Evolutionary conservation across 2,113 vertebrate genomes (phyloP), one percentile per base, ranked within the genome.

Genomic region (Marcusenius ussheri): DNA sequence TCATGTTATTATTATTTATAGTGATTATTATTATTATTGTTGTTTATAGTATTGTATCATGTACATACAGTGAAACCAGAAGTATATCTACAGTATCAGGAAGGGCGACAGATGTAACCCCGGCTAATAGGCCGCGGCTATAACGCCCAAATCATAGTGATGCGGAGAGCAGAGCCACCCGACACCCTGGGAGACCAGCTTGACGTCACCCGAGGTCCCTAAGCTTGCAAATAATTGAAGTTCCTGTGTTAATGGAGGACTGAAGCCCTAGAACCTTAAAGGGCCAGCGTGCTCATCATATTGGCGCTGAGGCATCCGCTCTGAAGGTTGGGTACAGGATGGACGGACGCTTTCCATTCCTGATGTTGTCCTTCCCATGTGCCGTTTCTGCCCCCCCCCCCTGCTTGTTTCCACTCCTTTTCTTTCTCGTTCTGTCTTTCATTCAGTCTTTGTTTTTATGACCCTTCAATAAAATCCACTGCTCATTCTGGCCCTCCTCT

Each of bases 381-480:
- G 62, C n/a, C 7, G 9, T 66, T 10, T 27, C 10, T 13, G 24
- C 27, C 62, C 62, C n/a, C n/a, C 27, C 62, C 62, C n/a, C n/a
- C n/a, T 62, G 19, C 74, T 88, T n/a, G n/a, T 35, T 19, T 19
- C 85, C 74, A 77, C 87, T 31, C 17, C 51, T 88, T 88, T 45
- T 8, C 86, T 56, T 35, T 90, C 88, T 90, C 88, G 11, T 47
- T 27, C n/a, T 91, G 90, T 91, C 77, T 90, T 90, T 70, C n/a
- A 66, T 66, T 89, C 70, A 91, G 77, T 84, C 90, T 91, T 53
- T 90, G 45, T 90, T 88, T 90, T 87, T 50, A 58, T 88, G 91
- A 74, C 88, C 19, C 53, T 56, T 91, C 31, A 95, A 95, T 95
- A 95, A 95, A 95, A 91, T 90, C 58, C 45, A 91, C 92, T 93